These are phyloP conservation scores for Mormyrops boulengeri DNA, from an alignment of 2,797 vertebrate genomes.

Conservation along the genomic window DNA sequence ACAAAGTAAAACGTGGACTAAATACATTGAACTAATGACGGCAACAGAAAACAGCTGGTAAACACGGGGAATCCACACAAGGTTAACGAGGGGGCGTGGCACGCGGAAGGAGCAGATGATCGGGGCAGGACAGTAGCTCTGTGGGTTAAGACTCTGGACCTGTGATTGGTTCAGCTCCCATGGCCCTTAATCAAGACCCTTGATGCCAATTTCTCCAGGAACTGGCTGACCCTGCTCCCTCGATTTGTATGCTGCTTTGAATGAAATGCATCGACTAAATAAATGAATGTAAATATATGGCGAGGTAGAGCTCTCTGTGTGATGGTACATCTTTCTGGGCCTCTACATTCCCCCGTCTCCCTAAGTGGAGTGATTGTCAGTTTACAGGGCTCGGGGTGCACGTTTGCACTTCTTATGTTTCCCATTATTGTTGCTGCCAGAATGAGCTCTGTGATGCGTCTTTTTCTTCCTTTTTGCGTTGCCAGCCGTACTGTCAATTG, in stretches of 20 bases:
- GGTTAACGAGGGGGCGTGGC: too few relatives aligned
- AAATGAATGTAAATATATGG: neutral
- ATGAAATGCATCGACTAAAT: neutral
- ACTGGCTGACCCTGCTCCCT: neutral
- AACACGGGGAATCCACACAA: too few relatives aligned
- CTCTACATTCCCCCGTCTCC: neutral
- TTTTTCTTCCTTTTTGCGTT: constrained; percentile 31
- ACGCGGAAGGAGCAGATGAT: too few relatives aligned
- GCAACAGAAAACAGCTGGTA: too few relatives aligned
- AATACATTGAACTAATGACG: too few relatives aligned
- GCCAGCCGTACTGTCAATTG: constrained; percentile 78
- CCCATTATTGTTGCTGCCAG: neutral
- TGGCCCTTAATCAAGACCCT: neutral
- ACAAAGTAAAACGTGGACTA: too few relatives aligned
- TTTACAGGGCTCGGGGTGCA: neutral
- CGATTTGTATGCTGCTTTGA: neutral
- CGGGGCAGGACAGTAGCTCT: neutral
- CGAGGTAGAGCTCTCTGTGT: neutral
- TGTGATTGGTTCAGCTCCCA: neutral
- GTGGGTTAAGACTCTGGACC: neutral
- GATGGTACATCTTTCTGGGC: neutral
- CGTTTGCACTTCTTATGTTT: neutral
- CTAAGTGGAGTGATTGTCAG: neutral
- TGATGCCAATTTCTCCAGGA: neutral
- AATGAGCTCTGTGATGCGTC: neutral